Evolutionary conservation across 2,113 vertebrate species (phyloP).

Genomic region (Protobothrops flavoviridis): DNA sequence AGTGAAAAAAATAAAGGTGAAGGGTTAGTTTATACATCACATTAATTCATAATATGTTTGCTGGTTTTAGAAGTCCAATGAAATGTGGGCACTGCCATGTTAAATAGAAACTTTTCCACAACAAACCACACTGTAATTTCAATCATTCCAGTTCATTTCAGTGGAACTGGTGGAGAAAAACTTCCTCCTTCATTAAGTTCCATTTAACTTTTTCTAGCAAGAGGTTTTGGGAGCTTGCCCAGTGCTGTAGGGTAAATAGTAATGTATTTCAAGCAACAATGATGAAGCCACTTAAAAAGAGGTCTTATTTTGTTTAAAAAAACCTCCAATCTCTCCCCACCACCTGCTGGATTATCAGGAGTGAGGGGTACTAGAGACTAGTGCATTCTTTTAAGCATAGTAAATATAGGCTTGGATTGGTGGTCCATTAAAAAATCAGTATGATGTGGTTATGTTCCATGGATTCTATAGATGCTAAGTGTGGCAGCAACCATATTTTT

Average conservation of each 20-base stretch:
- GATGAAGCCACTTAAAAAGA: background rate
- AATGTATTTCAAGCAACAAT: background rate
- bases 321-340: no score
- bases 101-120: background rate
- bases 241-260: background rate
- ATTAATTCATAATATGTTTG: background rate
- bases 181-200: background rate
- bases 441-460: background rate
- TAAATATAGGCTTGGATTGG: background rate
- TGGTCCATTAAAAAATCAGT: background rate
- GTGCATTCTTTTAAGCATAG: background rate
- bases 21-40: background rate
- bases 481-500: background rate
- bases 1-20: background rate
- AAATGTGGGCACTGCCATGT: background rate
- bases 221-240: background rate
- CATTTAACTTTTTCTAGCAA: background rate
- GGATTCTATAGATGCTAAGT: background rate
- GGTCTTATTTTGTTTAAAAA: background rate
- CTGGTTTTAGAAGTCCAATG: background rate
- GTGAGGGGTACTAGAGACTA: no score
- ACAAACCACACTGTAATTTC: background rate
- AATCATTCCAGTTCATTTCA: background rate
- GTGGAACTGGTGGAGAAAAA: no score
- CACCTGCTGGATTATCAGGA: background rate